Conservation (phyloP, 2,113 vertebrate genomes). For the Psilopogon haemacephalus region DNA sequence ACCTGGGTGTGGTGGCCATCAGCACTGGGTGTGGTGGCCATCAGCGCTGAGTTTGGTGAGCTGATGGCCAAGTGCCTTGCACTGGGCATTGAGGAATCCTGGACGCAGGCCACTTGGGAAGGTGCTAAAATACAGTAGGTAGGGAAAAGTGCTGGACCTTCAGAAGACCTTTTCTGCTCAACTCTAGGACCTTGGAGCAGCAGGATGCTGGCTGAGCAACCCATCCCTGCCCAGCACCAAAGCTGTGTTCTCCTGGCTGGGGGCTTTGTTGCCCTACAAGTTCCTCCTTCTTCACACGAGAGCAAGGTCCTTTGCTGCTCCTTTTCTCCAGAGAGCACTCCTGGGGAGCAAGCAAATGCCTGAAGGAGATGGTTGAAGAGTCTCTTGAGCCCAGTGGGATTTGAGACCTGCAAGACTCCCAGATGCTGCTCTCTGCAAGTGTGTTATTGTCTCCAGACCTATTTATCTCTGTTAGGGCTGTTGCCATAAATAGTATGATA, state of each 20-base stretch:
- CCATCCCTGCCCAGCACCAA: background rate
- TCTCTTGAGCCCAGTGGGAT: conserved; percentile 19
- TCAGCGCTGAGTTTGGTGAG: background rate
- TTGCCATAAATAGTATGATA: conserved; percentile 82
- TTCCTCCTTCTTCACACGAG: background rate
- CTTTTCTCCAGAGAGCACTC: background rate
- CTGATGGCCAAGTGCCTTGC: background rate
- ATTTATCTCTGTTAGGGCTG: conserved; percentile 78
- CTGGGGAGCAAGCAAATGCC: background rate
- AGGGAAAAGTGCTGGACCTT: background rate
- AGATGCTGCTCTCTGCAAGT: conserved; percentile 54
- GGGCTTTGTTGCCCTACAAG: background rate
- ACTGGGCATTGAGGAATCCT: background rate
- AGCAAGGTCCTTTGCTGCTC: background rate
- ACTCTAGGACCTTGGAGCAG: background rate
- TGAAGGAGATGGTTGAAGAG: background rate
- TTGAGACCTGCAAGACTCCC: conserved; percentile 46
- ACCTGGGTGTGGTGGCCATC: too few relatives aligned
- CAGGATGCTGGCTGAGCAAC: background rate
- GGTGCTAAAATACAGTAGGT: background rate
- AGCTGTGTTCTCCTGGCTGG: background rate
- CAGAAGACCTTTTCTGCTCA: background rate
- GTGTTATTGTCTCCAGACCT: conserved; percentile 69
- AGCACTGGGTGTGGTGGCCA: background rate
- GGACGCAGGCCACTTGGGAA: background rate